These are phyloP conservation scores for Centropus unirufus DNA, from an alignment of 2,113 vertebrate genomes.

Conservation along the genomic window DNA sequence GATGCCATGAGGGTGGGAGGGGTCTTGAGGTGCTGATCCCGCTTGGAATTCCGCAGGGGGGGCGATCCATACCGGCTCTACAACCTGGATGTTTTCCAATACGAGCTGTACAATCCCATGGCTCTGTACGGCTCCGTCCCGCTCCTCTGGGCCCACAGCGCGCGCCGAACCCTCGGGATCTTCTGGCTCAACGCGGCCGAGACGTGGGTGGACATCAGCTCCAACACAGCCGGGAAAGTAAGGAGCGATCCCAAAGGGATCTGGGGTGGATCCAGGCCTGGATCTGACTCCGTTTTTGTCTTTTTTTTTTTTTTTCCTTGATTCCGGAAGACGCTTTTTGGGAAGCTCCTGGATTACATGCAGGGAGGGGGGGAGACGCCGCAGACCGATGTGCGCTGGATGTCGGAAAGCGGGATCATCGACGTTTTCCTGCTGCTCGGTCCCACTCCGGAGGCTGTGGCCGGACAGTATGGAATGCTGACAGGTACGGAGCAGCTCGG, in stretches of 20 bases:
- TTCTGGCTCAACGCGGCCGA: slow-evolving; percentile 96
- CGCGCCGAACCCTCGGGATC: slow-evolving; percentile 84
- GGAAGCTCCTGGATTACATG: slow-evolving; percentile 91
- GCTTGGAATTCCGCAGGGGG: slow-evolving; percentile 67
- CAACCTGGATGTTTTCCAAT: slow-evolving; percentile 96
- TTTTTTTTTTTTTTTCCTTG: too few species aligned
- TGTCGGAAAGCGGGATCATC: slow-evolving; percentile 92
- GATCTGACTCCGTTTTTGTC: too few species aligned
- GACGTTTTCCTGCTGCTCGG: slow-evolving; percentile 90
- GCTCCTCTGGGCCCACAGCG: slow-evolving; percentile 86
- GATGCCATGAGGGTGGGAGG: too few species aligned
- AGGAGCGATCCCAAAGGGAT: not conserved
- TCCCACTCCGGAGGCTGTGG: slow-evolving; percentile 81
- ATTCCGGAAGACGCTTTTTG: slow-evolving; percentile 85
- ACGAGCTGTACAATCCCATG: slow-evolving; percentile 91
- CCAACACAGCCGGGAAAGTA: slow-evolving; percentile 92
- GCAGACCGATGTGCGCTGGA: slow-evolving; percentile 92
- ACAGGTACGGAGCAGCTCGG: slow-evolving; percentile 75
- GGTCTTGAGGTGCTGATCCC: too few species aligned
- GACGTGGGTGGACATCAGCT: slow-evolving; percentile 94
- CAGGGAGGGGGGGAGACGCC: slow-evolving; percentile 89
- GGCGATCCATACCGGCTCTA: slow-evolving; percentile 92
- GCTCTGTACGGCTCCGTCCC: slow-evolving; percentile 91
- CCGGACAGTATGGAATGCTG: slow-evolving; percentile 88
- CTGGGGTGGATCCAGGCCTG: too few species aligned